Evolutionary conservation across 2,797 vertebrate genomes (phyloP), one percentile per base, ranked within the genome.

Genomic region (Brachymystax lenok): DNA sequence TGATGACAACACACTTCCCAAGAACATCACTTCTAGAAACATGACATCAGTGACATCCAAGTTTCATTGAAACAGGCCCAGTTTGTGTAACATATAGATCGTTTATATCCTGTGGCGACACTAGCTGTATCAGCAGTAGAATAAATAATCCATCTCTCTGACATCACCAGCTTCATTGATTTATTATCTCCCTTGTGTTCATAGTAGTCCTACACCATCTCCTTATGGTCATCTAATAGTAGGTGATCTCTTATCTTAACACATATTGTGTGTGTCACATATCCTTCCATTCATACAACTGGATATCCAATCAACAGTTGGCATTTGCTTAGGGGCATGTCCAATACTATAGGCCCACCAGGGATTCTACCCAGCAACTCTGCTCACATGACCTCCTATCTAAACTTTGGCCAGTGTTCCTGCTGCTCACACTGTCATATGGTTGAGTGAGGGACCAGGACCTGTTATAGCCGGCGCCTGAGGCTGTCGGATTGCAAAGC

Each of bases 401-500:
- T 70, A 40, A 70, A 40, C 46, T 8, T 14, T 1, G 24, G 30
- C 77, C 69, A 70, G 74, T 59, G 21, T 52, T 82, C 1, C 40
- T 46, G 70, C 28, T 3, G 17, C 77, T 77, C 77, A 64, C n/a
- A 35, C 86, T 84, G 88, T 85, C 80, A 84, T 77, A 72, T 27
- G 8, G 40, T 46, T 12, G 40, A 46, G 40, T 46, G 40, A 46
- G 40, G 40, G 40, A 12, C 40, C 2, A 2, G 10, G 40, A 12
- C 40, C 40, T 46, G 40, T 3, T 46, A 46, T 10, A 46, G 63
- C 73, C 74, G 51, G 82, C 74, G 84, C 83, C 80, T 61, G 73
- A 66, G 80, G 79, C 78, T 87, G 84, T 85, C 88, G 28, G 28
- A 28, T 28, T 28, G 28, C 28, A 28, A 0, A 28, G 28, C 28